Evolutionary conservation across 1,140 invertebrate species (phyloP).

Genomic region (Anoplophora glabripennis): DNA sequence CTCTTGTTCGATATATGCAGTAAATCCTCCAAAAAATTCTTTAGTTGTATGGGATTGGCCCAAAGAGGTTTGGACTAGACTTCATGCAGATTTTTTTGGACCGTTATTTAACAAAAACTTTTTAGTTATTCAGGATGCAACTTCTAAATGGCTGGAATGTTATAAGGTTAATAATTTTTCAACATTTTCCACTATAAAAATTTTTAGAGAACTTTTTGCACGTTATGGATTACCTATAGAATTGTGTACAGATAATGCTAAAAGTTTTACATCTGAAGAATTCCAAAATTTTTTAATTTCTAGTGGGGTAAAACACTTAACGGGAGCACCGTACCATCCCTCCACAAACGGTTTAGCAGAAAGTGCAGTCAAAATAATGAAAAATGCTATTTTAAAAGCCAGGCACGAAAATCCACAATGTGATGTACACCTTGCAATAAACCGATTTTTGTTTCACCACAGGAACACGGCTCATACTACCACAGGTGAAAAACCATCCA

Average conservation of each 20-base stretch:
- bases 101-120: conserved; percentile 34
- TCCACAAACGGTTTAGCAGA: conserved; percentile 15
- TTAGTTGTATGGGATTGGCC: conserved; percentile 1
- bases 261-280: conserved; percentile 21
- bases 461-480: conserved; percentile 21
- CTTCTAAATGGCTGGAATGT: conserved; percentile 43
- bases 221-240: conserved; percentile 21
- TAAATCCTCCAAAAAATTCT: neutral
- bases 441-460: conserved; percentile 19
- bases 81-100: conserved; percentile 44
- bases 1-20: neutral
- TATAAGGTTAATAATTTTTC: conserved; percentile 23
- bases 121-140: conserved; percentile 36
- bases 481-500: conserved; percentile 17
- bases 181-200: conserved; percentile 20
- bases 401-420: neutral
- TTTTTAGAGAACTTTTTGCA: conserved; percentile 20
- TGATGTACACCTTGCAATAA: conserved; percentile 5
- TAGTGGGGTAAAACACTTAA: conserved; percentile 10
- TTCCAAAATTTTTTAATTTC: conserved; percentile 23
- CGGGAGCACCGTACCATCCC: conserved; percentile 11
- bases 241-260: conserved; percentile 22
- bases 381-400: conserved; percentile 8
- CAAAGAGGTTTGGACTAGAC: conserved; percentile 41
- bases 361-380: conserved; percentile 14